Evolutionary conservation across 2,888 invertebrate species (phyloP).

Genomic region (Andrena minutula): DNA sequence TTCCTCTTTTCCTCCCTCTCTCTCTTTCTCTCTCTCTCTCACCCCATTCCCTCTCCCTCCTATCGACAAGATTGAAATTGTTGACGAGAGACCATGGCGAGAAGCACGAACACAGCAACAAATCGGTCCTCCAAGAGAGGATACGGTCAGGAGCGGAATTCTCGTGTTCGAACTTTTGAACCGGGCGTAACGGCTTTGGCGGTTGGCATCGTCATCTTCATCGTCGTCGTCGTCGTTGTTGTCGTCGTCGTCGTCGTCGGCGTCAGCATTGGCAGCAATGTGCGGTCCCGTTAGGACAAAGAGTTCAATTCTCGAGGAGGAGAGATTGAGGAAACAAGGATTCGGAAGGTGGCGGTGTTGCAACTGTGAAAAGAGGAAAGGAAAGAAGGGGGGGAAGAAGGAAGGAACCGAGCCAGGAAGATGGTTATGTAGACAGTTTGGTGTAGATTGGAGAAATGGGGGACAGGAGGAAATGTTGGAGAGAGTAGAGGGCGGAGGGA

Average conservation of each 20-base stretch:
- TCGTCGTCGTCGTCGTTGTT: not conserved
- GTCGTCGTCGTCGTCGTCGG: conserved; percentile 19
- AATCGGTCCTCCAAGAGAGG: conserved; percentile 53
- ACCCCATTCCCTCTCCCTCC: conserved; percentile 7
- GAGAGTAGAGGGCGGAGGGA: conserved; percentile 15
- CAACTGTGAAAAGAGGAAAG: conserved; percentile 45
- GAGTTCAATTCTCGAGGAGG: conserved; percentile 58
- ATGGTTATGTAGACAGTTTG: conserved; percentile 1
- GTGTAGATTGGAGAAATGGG: conserved; percentile 42
- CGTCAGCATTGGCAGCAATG: conserved; percentile 64
- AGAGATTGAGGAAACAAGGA: conserved; percentile 62
- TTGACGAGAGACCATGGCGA: not conserved
- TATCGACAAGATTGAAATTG: not conserved
- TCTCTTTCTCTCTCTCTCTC: conserved; percentile 1
- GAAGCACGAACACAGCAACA: conserved; percentile 10
- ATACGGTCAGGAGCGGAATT: conserved; percentile 57
- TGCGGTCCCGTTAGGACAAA: conserved; percentile 65
- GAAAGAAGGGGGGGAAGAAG: conserved; percentile 56
- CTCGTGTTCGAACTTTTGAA: conserved; percentile 54
- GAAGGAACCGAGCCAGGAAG: conserved; percentile 40
- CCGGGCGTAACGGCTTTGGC: conserved; percentile 63
- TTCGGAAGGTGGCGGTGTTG: conserved; percentile 35
- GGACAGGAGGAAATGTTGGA: conserved; percentile 60
- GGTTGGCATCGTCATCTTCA: conserved; percentile 34
- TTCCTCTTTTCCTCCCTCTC: conserved; percentile 6